Base-by-base conservation (phyloP, 2,888 invertebrate genomes). In the Synanthedon vespiformis region DNA sequence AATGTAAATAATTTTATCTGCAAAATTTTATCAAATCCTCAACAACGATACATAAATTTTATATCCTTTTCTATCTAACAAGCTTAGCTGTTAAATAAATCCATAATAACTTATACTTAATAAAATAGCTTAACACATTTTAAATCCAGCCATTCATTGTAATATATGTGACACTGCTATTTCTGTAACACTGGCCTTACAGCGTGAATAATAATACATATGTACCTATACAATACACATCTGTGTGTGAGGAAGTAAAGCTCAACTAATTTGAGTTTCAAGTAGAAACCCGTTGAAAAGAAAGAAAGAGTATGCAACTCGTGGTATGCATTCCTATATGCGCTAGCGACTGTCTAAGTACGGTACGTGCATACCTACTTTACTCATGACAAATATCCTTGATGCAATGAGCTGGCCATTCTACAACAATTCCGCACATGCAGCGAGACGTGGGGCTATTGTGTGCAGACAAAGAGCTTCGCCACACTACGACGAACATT, bases 401-500 rank as follows among this genome's bases (percentile, higher is more conserved):
- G 61, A 61, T 59, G 59, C 61, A 65, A 61, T 65, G 63, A 61
- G 60, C 71, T 69, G 74, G 71, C 71, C 72, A 70, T 77, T 74
- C 71, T 72, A 63, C 68, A 68, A n/a, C 77, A 74, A 70, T 77
- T 74, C 72, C 72, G 64, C 68, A 67, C 77, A 80, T 77, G 74
- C 72, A 64, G 61, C 53, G 41, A 22, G n/a, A 14, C 56, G 66
- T 61, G 55, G 54, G 55, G 58, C 80, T 61, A 83, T 85, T 85
- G 85, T 86, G 63, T 58, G 57, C 67, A 72, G 74, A 86, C 85
- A 86, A 86, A 73, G 79, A 67, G 62, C 67, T 62, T 69, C 72
- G 70, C 72, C 73, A 75, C 72, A 72, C 74, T 74, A 72, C 66
- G 77, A 72, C 66, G 77, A 72, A 68, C 66, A 68, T 73, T 69